Percentiles rank a stretch among this genome's conserved stretches.
These are phyloP conservation scores for Cranoglanis bouderius DNA, from an alignment of 2,113 vertebrate species.

Conservation along the genomic window DNA sequence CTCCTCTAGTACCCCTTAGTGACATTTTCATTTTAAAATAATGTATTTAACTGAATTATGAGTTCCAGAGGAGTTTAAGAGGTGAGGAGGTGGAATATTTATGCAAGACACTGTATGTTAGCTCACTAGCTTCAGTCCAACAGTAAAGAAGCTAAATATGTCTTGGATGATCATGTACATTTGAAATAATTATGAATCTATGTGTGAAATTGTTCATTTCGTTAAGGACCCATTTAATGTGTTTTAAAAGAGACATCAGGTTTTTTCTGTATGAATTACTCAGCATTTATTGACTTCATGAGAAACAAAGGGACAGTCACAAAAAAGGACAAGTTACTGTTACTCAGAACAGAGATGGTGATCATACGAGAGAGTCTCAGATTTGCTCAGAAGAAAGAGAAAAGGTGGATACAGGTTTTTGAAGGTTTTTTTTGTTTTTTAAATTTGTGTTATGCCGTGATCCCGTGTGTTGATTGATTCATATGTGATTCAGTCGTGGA, in stretches of 20 bases:
- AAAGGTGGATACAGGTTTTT: conserved; percentile 34
- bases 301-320: conserved; percentile 35
- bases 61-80: neutral
- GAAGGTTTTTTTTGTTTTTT: conserved; percentile 21
- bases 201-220: neutral
- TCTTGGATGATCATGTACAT: neutral
- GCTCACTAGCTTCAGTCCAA: neutral
- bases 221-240: neutral
- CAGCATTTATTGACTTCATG: conserved; percentile 51
- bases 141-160: neutral
- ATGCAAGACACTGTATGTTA: neutral
- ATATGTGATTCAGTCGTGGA: conserved; percentile 46
- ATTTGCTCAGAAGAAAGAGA: conserved; percentile 23
- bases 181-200: neutral
- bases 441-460: neutral
- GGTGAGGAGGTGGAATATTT: neutral
- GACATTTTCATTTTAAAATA: neutral
- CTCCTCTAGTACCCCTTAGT: neutral
- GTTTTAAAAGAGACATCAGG: neutral
- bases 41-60: neutral
- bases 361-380: conserved; percentile 4
- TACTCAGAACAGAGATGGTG: conserved; percentile 2
- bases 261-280: conserved; percentile 34
- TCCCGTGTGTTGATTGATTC: conserved; percentile 18
- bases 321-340: conserved; percentile 19